These are phyloP conservation scores for Halocynthia roretzi DNA, from an alignment of 23 tunicate genomes.

Conservation along the genomic window DNA sequence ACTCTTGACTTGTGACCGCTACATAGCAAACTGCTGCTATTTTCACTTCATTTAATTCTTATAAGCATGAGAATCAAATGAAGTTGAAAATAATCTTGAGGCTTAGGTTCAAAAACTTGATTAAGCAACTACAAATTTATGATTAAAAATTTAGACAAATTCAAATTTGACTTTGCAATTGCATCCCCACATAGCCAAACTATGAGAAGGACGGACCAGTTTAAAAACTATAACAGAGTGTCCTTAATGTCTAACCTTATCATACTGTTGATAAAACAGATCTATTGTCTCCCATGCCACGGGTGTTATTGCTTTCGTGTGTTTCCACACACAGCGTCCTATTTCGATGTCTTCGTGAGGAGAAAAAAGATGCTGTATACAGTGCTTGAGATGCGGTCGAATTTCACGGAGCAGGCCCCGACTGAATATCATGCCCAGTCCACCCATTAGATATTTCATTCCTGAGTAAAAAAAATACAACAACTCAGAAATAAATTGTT, in stretches of 20 bases:
- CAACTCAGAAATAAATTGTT: too few relatives aligned
- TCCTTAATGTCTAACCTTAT: slow-evolving; percentile 26
- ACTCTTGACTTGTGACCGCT: too few relatives aligned
- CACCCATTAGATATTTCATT: slow-evolving; percentile 92
- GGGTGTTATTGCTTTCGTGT: slow-evolving; percentile 21
- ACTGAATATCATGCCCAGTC: slow-evolving; percentile 91
- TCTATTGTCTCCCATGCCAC: slow-evolving; percentile 41
- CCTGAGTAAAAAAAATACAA: slow-evolving; percentile 25
- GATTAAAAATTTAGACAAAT: too few relatives aligned
- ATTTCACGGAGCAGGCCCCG: slow-evolving; percentile 57
- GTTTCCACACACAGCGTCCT: slow-evolving; percentile 60
- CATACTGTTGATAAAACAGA: slow-evolving; percentile 83
- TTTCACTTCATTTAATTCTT: too few relatives aligned
- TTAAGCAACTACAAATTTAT: too few relatives aligned
- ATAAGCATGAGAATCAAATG: too few relatives aligned
- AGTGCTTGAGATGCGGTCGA: slow-evolving; percentile 69
- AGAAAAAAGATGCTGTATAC: slow-evolving; percentile 78
- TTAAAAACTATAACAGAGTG: too few relatives aligned
- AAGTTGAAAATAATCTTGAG: too few relatives aligned
- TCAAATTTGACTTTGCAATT: background rate
- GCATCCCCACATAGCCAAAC: too few relatives aligned
- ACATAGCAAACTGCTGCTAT: too few relatives aligned
- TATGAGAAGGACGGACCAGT: too few relatives aligned
- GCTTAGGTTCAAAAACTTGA: too few relatives aligned
- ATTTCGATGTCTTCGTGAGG: slow-evolving; percentile 94